Evolutionary conservation across 2,113 vertebrate species (phyloP).

Genomic region (Dipodomys ordii): DNA sequence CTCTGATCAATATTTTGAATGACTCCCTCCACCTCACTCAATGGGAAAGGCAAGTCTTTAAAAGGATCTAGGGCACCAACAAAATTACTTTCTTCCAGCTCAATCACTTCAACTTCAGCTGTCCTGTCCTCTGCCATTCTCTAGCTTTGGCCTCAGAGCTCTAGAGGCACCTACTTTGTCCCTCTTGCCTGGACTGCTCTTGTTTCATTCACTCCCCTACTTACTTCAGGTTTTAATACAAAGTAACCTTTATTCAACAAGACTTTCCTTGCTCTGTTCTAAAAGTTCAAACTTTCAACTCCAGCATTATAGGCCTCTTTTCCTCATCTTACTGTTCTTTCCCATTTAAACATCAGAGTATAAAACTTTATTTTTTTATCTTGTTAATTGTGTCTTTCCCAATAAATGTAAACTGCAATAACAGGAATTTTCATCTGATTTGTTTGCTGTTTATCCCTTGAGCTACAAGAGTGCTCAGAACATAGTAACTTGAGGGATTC

Average conservation of each 20-base stretch:
- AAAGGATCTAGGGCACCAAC: not conserved
- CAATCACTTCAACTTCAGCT: not conserved
- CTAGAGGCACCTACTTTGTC: not conserved
- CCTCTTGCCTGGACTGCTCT: not conserved
- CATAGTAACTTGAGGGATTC: not conserved
- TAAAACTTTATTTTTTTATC: not conserved
- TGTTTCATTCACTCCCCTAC: not conserved
- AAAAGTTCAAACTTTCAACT: conserved; percentile 17
- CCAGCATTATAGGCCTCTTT: not conserved
- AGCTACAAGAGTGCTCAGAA: not conserved
- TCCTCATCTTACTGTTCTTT: not conserved
- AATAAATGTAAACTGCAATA: not conserved
- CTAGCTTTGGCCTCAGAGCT: not conserved
- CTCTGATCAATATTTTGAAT: not conserved
- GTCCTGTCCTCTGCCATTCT: not conserved
- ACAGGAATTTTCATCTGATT: not conserved
- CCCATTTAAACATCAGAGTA: not conserved
- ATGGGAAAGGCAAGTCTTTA: not conserved
- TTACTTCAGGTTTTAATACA: not conserved
- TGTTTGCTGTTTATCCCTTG: not conserved
- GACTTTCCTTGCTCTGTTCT: not conserved
- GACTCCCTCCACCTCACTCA: not conserved
- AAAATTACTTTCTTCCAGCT: not conserved
- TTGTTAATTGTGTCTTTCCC: not conserved
- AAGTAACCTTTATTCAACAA: not conserved